Base-by-base conservation (phyloP, 2,113 vertebrate genomes). In the Hippopotamus amphibius region DNA sequence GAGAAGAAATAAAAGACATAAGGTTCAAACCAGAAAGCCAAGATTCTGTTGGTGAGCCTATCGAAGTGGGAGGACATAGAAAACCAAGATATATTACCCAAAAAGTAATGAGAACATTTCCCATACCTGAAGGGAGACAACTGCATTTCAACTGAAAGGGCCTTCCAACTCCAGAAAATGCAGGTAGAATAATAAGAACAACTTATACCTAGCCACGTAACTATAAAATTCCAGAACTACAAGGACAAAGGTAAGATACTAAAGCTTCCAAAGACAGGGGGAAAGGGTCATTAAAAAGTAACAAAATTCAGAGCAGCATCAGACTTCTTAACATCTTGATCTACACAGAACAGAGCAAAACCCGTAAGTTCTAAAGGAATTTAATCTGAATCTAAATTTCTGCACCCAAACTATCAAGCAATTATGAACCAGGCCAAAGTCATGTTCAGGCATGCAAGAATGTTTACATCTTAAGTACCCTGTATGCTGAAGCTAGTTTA, bases 381-480 rank as follows among this genome's bases (percentile, higher is more conserved):
- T 80, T 87, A 88, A 80, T 80, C 21, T 50, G 53, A 69, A 61
- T 30, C 55, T 72, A 65, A 74, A 82, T 65, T 55, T 89, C 77
- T 88, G 61, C 6, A 69, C 11, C 50, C 37, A 69, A 80, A 69
- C 92, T 50, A 87, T 26, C 79, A 89, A 89, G 55, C 66, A 90
- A 76, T 66, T 83, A 83, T 55, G 28, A 83, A 50, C 7, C n/a
- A 83, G 30, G 79, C 24, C 2, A 94, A 72, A 82, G 26, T 7
- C 30, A 82, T 72, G 61, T 82, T 81, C 21, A 94, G 33, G 71
- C n/a, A 94, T 26, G 14, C 26, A 82, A 82, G 37, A 86, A 93
- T 10, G 19, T 33, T 80, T 69, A 59, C 15, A 74, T 33, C 33
- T 50, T 53, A 84, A 79, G 37, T 79, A 79, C 7, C 22, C 28